Percentiles rank a stretch among this genome's conserved stretches.
These are phyloP conservation scores for Drosophila funebris DNA, from an alignment of 1,140 invertebrate species.

Conservation along the genomic window DNA sequence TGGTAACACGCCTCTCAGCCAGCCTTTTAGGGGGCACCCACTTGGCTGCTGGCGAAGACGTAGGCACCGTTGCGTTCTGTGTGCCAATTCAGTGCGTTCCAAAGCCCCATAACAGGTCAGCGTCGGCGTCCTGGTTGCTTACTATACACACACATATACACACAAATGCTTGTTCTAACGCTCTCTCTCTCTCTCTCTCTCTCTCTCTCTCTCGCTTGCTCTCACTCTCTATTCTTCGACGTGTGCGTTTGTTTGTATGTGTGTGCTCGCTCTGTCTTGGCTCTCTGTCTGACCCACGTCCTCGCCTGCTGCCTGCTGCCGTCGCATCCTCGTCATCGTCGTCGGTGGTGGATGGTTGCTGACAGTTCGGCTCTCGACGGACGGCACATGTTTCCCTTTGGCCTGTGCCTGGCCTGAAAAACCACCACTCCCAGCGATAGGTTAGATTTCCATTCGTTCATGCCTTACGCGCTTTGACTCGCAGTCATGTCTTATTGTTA, in stretches of 20 bases:
- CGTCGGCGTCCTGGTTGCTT: slow-evolving; percentile 30
- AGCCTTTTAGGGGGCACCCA: slow-evolving; percentile 8
- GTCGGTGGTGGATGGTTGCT: slow-evolving; percentile 68
- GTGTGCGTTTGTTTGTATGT: neutral
- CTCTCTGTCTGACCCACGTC: slow-evolving; percentile 8
- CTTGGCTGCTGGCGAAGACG: slow-evolving; percentile 8
- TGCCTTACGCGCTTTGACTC: slow-evolving; percentile 5
- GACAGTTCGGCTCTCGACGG: slow-evolving; percentile 74
- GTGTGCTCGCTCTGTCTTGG: neutral
- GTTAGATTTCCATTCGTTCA: slow-evolving; percentile 64
- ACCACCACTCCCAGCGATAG: slow-evolving; percentile 67
- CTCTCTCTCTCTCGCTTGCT: slow-evolving; percentile 10
- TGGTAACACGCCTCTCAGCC: slow-evolving; percentile 44
- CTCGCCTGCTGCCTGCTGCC: neutral
- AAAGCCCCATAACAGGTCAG: slow-evolving; percentile 39
- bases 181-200: neutral
- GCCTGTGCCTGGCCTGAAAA: slow-evolving; percentile 20
- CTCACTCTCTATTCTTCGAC: neutral
- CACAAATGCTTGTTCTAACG: neutral
- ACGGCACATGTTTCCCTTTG: slow-evolving; percentile 44
- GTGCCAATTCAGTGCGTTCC: slow-evolving; percentile 71
- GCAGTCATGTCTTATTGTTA: slow-evolving; percentile 36
- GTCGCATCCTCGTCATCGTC: slow-evolving; percentile 16
- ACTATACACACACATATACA: neutral
- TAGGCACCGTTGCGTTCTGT: slow-evolving; percentile 12